A percentile compares a stretch with the other conserved stretches of the same genome.
Conservation (phyloP, 2,888 invertebrate genomes). For the Sphaerophoria taeniata region DNA sequence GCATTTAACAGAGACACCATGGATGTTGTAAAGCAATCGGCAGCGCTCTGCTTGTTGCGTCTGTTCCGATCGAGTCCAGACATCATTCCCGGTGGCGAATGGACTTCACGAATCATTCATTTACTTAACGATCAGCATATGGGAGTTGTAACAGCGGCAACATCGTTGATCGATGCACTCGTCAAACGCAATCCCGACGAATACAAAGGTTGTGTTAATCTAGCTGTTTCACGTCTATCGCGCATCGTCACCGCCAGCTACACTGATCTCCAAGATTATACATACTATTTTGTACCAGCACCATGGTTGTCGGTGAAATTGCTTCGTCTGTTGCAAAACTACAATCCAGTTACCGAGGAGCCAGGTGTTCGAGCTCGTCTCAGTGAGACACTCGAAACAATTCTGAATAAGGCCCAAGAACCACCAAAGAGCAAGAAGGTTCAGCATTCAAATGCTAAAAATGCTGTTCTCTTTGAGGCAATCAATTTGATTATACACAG, state of each 20-base stretch:
- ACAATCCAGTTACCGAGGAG: slow-evolving; percentile 98
- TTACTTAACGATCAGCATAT: slow-evolving; percentile 99
- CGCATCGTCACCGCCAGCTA: slow-evolving; percentile 99
- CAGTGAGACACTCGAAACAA: slow-evolving; percentile 98
- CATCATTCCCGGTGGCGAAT: slow-evolving; percentile 98
- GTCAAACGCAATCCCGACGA: slow-evolving; percentile 99
- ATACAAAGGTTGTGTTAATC: slow-evolving; percentile 99
- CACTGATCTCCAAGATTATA: slow-evolving; percentile 99
- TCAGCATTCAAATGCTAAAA: slow-evolving; percentile 99
- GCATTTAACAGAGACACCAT: slow-evolving; percentile 92
- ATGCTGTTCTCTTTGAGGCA: slow-evolving; percentile 99
- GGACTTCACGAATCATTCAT: slow-evolving; percentile 99
- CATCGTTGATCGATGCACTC: slow-evolving; percentile 98
- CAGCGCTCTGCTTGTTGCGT: slow-evolving; percentile 97
- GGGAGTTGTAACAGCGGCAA: slow-evolving; percentile 99
- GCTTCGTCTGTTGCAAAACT: slow-evolving; percentile 97
- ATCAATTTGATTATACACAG: slow-evolving; percentile 99
- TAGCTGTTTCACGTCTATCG: slow-evolving; percentile 98
- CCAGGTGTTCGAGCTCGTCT: slow-evolving; percentile 97
- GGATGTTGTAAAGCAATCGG: slow-evolving; percentile 99
- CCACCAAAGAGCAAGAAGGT: slow-evolving; percentile 99
- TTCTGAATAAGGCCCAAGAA: slow-evolving; percentile 99
- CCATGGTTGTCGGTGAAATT: slow-evolving; percentile 99
- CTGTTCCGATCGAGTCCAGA: slow-evolving; percentile 97
- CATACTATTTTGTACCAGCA: slow-evolving; percentile 99